Evolutionary conservation across 2,888 invertebrate genomes (phyloP).

Genomic region (Thymelicus lineola): DNA sequence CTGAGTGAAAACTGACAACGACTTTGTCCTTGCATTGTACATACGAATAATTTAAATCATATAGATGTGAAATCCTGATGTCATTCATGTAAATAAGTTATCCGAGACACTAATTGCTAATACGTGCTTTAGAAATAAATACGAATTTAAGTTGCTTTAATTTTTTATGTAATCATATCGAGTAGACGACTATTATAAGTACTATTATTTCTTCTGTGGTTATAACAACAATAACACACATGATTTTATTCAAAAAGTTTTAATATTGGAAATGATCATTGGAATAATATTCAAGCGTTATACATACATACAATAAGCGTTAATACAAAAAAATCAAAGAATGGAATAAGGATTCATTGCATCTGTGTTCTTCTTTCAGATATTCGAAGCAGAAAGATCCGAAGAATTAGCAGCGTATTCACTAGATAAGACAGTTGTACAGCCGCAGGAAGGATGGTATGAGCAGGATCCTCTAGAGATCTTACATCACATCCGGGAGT

Average conservation of each 20-base stretch:
- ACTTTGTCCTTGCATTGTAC: constrained; percentile 28
- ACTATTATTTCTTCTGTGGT: no score
- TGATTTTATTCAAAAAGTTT: no score
- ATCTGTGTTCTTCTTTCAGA: constrained; percentile 68
- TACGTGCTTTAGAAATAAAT: not conserved
- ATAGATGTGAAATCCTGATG: constrained; percentile 1
- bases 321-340: no score
- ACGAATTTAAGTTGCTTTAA: no score
- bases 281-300: no score
- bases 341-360: not conserved
- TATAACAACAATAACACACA: no score
- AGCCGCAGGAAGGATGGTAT: constrained; percentile 96
- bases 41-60: constrained; percentile 20
- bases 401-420: constrained; percentile 93
- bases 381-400: constrained; percentile 91
- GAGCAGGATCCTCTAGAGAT: constrained; percentile 97
- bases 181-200: no score
- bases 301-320: no score
- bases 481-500: constrained; percentile 90
- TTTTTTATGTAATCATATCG: no score
- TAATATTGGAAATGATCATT: no score
- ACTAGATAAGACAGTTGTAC: constrained; percentile 91
- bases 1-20: constrained; percentile 3
- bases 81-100: not conserved
- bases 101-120: not conserved